Percentiles rank a stretch among this genome's conserved stretches.
phyloP scores from a whole-genome alignment of 2,797 vertebrate species.

The Cyclura pinguis region DNA sequence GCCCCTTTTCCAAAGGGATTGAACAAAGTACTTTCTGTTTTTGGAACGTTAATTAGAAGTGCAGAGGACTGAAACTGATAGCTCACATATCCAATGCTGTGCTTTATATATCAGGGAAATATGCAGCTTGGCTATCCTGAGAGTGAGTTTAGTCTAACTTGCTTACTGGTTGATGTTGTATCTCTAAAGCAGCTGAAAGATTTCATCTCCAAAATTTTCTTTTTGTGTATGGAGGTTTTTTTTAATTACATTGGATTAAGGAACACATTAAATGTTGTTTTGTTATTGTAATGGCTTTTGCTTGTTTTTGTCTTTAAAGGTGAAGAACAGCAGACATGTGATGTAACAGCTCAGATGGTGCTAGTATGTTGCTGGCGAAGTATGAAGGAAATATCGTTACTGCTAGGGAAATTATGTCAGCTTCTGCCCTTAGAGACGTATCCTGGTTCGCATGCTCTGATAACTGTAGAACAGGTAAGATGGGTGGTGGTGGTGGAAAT shows the following conservation, averaged over 20 bases:
- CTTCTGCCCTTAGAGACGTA: slow-evolving; percentile 80
- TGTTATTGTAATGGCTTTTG: neutral
- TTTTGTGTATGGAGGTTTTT: neutral
- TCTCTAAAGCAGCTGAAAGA: neutral
- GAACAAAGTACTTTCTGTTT: neutral
- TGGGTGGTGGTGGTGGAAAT: neutral
- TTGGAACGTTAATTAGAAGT: neutral
- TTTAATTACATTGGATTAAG: neutral
- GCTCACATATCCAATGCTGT: neutral
- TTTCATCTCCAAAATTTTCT: neutral
- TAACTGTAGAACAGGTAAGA: slow-evolving; percentile 91
- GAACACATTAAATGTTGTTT: neutral
- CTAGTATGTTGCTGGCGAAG: slow-evolving; percentile 97
- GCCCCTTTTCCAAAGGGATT: neutral
- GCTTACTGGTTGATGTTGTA: neutral
- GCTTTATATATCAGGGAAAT: neutral
- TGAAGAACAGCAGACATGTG: slow-evolving; percentile 82
- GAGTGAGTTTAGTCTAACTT: neutral
- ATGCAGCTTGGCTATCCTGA: neutral
- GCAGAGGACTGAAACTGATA: neutral
- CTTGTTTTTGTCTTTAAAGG: slow-evolving; percentile 58
- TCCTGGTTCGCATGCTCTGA: slow-evolving; percentile 75
- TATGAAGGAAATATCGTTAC: slow-evolving; percentile 96
- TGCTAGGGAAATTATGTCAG: slow-evolving; percentile 92
- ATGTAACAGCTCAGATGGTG: slow-evolving; percentile 96